A percentile compares a stretch with the other conserved stretches of the same genome.
These are phyloP conservation scores for Oryzias curvinotus DNA, from an alignment of 2,113 vertebrate genomes.

Conservation along the genomic window DNA sequence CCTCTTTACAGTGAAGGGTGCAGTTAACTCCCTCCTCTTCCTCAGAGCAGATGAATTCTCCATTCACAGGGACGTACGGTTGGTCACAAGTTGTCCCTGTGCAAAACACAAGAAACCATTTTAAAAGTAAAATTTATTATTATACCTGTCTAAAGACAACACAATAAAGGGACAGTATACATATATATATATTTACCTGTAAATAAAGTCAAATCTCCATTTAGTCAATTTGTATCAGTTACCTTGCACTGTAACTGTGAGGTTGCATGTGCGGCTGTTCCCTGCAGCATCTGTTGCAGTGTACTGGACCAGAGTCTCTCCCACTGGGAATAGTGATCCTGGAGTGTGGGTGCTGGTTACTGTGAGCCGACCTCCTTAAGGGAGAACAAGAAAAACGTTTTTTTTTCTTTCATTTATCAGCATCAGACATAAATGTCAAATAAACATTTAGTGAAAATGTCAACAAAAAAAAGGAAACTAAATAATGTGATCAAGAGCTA, in stretches of 20 bases:
- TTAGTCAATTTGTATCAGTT: neutral
- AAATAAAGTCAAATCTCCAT: neutral
- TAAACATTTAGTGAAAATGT: no score
- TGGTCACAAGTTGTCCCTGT: conserved; percentile 89
- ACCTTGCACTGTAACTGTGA: conserved; percentile 90
- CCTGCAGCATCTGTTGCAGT: conserved; percentile 87
- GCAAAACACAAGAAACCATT: neutral
- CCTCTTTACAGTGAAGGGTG: conserved; percentile 85
- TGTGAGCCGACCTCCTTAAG: conserved; percentile 78
- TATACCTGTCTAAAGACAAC: neutral
- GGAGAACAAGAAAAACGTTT: conserved; percentile 6
- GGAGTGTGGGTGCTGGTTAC: conserved; percentile 83
- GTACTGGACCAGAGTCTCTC: conserved; percentile 87
- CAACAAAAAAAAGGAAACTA: no score
- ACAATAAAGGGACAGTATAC: no score
- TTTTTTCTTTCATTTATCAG: no score
- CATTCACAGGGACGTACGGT: conserved; percentile 87
- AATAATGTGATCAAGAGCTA: no score
- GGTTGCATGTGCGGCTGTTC: conserved; percentile 91
- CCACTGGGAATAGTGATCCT: conserved; percentile 85
- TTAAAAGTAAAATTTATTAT: neutral
- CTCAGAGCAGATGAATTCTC: conserved; percentile 85
- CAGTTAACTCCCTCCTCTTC: conserved; percentile 87
- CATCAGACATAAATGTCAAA: no score
- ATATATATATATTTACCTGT: no score